These are phyloP conservation scores for Nothocercus nigrocapillus DNA, from an alignment of 2,113 vertebrate species.

Conservation along the genomic window DNA sequence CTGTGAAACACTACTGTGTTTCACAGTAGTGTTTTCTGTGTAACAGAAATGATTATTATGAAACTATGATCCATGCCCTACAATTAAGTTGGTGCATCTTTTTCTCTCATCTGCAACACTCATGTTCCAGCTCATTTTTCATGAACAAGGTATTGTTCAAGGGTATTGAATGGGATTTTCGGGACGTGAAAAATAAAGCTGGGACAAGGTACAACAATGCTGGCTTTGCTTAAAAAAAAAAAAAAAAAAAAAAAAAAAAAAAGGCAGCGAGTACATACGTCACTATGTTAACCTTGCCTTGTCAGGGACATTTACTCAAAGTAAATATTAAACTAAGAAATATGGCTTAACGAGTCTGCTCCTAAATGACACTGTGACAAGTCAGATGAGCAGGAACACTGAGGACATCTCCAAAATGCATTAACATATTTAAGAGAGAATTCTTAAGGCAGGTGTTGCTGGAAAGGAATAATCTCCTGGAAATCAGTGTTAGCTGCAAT, in stretches of 20 bases:
- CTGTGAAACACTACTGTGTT: not conserved
- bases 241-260: not conserved
- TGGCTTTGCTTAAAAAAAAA: not conserved
- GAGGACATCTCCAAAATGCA: not conserved
- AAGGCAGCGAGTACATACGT: not conserved
- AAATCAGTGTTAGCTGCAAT: constrained; percentile 24
- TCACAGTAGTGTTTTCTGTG: too few relatives aligned
- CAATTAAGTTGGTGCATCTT: not conserved
- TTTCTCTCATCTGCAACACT: not conserved
- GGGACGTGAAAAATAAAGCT: not conserved
- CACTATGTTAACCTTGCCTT: not conserved
- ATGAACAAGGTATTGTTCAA: too few relatives aligned
- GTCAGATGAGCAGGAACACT: not conserved
- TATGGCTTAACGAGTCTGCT: constrained; percentile 45
- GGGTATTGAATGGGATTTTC: not conserved
- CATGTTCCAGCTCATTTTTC: not conserved
- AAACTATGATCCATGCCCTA: not conserved
- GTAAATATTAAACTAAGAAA: not conserved
- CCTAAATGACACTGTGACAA: not conserved
- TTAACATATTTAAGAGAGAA: not conserved
- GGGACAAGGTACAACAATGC: not conserved
- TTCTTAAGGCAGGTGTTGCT: constrained; percentile 62
- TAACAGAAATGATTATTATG: not conserved
- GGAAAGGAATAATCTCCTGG: not conserved
- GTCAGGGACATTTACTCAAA: not conserved